Evolutionary conservation across 2,797 vertebrate species (phyloP).

Genomic region (Sebastes umbrosus): DNA sequence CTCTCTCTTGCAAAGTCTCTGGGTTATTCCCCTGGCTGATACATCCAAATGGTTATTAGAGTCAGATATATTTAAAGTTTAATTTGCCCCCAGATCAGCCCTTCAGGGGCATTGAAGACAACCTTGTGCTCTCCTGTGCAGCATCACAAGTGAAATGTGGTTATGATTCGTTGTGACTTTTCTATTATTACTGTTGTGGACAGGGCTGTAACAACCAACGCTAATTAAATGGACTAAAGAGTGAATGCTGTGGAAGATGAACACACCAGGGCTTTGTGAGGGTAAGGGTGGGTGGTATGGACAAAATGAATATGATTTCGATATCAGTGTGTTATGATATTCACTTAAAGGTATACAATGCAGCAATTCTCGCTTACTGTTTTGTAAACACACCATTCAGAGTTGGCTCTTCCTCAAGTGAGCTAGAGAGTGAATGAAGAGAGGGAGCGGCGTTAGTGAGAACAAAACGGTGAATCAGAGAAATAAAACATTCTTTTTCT

Average conservation of each 20-base stretch:
- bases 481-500: neutral
- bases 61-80: constrained; percentile 18
- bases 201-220: neutral
- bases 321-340: neutral
- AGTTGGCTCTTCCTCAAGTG: neutral
- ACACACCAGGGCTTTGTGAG: neutral
- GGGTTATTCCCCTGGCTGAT: constrained; percentile 2
- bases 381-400: neutral
- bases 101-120: constrained; percentile 1
- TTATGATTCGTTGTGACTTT: neutral
- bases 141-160: constrained; percentile 4
- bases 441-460: neutral
- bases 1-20: neutral
- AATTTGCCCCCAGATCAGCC: constrained; percentile 17
- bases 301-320: neutral
- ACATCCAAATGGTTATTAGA: constrained; percentile 7
- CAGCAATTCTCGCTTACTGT: neutral
- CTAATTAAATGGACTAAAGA: constrained; percentile 2
- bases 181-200: neutral
- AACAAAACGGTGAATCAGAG: neutral
- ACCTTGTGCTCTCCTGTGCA: neutral
- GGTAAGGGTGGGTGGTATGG: neutral
- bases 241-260: neutral
- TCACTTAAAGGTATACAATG: neutral
- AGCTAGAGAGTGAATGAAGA: neutral